phyloP scores from a whole-genome alignment of 2,888 invertebrate species.

The Aromia moschata region DNA sequence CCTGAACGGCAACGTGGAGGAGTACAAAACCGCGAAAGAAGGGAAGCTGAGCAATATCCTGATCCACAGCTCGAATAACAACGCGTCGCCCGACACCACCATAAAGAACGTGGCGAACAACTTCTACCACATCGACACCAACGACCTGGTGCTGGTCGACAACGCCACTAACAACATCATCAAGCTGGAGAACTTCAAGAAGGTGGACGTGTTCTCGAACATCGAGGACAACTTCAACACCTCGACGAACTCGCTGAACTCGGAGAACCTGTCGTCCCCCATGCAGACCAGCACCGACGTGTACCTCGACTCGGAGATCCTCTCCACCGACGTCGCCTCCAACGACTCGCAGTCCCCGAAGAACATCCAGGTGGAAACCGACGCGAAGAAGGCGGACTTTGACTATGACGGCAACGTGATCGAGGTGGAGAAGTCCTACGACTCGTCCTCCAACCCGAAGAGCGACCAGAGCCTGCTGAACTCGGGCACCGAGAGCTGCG shows the following conservation, averaged over 20 bases:
- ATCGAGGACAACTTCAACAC: slow-evolving; percentile 59
- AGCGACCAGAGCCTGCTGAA: slow-evolving; percentile 62
- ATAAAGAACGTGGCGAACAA: slow-evolving; percentile 32
- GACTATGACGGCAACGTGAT: slow-evolving; percentile 36
- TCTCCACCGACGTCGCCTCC: slow-evolving; percentile 60
- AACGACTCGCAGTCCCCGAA: slow-evolving; percentile 63
- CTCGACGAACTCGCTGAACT: slow-evolving; percentile 62
- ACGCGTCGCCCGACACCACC: slow-evolving; percentile 38
- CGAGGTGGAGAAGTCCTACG: slow-evolving; percentile 49
- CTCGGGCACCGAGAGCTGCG: slow-evolving; percentile 60
- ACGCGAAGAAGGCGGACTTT: slow-evolving; percentile 34
- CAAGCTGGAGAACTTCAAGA: slow-evolving; percentile 53
- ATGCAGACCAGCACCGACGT: slow-evolving; percentile 65
- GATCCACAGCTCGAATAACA: slow-evolving; percentile 42
- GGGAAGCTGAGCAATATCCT: slow-evolving; percentile 27
- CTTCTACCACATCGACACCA: slow-evolving; percentile 46
- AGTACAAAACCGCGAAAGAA: slow-evolving; percentile 29
- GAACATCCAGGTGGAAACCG: slow-evolving; percentile 48
- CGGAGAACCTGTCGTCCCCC: slow-evolving; percentile 63
- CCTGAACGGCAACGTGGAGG: slow-evolving; percentile 36
- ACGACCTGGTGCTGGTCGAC: slow-evolving; percentile 50
- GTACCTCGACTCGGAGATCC: slow-evolving; percentile 61
- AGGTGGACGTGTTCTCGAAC: slow-evolving; percentile 47
- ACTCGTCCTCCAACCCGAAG: slow-evolving; percentile 60
- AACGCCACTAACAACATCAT: slow-evolving; percentile 55